Evolutionary conservation across 2,797 vertebrate genomes (phyloP).

Genomic region (Dermochelys coriacea): DNA sequence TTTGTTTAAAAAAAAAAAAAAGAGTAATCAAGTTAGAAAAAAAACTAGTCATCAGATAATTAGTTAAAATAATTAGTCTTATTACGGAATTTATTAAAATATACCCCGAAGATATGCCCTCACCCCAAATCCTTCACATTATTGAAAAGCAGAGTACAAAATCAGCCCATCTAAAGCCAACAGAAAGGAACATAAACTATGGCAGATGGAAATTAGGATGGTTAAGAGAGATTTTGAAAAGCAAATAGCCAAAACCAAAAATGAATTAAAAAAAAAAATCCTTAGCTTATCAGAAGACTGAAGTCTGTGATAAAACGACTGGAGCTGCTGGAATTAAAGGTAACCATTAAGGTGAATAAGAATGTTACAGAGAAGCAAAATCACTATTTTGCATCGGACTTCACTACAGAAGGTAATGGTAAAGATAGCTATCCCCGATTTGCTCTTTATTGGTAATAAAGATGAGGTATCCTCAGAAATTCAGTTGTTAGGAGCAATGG

Average conservation of each 20-base stretch:
- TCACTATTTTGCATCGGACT: background rate
- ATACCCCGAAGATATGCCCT: background rate
- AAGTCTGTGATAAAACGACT: background rate
- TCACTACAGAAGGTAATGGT: background rate
- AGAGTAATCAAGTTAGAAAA: background rate
- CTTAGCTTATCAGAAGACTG: background rate
- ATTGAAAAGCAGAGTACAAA: background rate
- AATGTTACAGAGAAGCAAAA: background rate
- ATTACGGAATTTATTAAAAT: accelerated
- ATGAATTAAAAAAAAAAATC: background rate
- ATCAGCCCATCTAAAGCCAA: accelerated
- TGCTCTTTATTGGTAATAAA: background rate
- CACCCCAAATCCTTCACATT: background rate
- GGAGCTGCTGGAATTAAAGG: background rate
- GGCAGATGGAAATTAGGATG: background rate
- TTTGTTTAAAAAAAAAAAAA: background rate
- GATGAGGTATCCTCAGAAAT: background rate
- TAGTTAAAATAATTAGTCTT: background rate
- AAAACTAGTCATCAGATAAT: background rate
- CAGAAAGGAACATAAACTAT: background rate
- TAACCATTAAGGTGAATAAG: background rate
- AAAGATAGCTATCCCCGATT: background rate
- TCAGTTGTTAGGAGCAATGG: background rate
- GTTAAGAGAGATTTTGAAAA: background rate
- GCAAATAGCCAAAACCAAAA: accelerated